A percentile compares a stretch with the other conserved stretches of the same genome.
Evolutionary conservation across 1,140 invertebrate species (phyloP).

Genomic region (Tachypleus tridentatus): DNA sequence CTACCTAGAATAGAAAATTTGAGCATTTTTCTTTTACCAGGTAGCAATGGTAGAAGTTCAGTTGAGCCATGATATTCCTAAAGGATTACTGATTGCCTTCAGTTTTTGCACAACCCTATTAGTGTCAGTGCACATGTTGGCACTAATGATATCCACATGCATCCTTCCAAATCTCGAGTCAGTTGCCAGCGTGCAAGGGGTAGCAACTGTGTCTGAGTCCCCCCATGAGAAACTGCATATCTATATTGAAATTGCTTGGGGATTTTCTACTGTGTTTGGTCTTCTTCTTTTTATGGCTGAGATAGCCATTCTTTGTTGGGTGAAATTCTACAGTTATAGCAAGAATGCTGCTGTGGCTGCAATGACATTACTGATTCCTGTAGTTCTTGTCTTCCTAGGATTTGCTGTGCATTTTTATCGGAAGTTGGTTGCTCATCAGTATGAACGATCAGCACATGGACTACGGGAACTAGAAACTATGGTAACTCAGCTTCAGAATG

Average conservation of each 20-base stretch:
- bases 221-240: conserved; percentile 37
- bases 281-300: conserved; percentile 85
- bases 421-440: conserved; percentile 76
- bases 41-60: conserved; percentile 93
- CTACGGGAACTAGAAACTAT: conserved; percentile 71
- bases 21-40: conserved; percentile 36
- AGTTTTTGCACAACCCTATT: conserved; percentile 89
- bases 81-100: conserved; percentile 76
- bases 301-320: conserved; percentile 89
- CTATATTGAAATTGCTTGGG: conserved; percentile 95
- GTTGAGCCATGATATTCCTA: conserved; percentile 61
- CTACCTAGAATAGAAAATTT: too few species aligned
- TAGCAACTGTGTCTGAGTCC: conserved; percentile 35
- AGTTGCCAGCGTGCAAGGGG: conserved; percentile 33
- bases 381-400: conserved; percentile 75
- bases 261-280: conserved; percentile 87
- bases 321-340: conserved; percentile 27
- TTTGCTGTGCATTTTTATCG: conserved; percentile 92
- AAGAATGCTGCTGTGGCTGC: conserved; percentile 22
- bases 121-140: conserved; percentile 94
- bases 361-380: conserved; percentile 72
- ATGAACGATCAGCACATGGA: conserved; percentile 66
- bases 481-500: conserved; percentile 45
- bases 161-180: conserved; percentile 61
- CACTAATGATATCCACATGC: conserved; percentile 98